Evolutionary conservation across 2,113 vertebrate species (phyloP).

Genomic region (Sceloporus tristichus): DNA sequence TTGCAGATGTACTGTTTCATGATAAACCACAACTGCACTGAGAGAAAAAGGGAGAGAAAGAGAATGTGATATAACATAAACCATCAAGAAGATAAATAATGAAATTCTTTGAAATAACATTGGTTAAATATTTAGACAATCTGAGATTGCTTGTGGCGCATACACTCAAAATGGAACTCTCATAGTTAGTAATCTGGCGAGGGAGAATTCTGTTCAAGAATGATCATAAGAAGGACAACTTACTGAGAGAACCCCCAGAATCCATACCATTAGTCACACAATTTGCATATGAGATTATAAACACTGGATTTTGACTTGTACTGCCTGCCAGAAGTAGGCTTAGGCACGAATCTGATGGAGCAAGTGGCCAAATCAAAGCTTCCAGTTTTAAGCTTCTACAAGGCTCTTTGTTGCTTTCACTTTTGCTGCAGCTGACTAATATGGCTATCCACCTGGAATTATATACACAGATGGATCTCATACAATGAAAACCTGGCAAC

Average conservation of each 20-base stretch:
- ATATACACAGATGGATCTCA: too few species aligned
- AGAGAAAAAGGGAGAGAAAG: constrained; percentile 62
- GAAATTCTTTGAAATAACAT: constrained; percentile 86
- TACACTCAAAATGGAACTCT: constrained; percentile 77
- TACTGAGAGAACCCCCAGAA: constrained; percentile 60
- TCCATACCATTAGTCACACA: constrained; percentile 64
- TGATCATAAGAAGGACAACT: constrained; percentile 64
- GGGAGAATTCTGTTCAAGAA: constrained; percentile 48
- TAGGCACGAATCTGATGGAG: neutral
- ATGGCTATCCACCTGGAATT: too few species aligned
- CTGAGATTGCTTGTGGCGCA: constrained; percentile 73
- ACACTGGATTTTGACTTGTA: constrained; percentile 52
- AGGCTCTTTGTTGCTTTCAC: too few species aligned
- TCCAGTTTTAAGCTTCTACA: too few species aligned
- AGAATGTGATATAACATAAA: constrained; percentile 87
- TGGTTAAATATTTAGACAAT: constrained; percentile 89
- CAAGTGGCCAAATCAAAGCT: too few species aligned
- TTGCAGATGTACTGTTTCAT: constrained; percentile 86
- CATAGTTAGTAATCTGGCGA: constrained; percentile 30
- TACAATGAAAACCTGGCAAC: neutral
- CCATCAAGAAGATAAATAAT: constrained; percentile 89
- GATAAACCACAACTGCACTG: constrained; percentile 81
- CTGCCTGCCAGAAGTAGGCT: neutral
- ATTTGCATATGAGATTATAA: constrained; percentile 39
- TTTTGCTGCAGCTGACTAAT: too few species aligned